Conservation (phyloP, 2,797 vertebrate species). For the Channa striata region DNA sequence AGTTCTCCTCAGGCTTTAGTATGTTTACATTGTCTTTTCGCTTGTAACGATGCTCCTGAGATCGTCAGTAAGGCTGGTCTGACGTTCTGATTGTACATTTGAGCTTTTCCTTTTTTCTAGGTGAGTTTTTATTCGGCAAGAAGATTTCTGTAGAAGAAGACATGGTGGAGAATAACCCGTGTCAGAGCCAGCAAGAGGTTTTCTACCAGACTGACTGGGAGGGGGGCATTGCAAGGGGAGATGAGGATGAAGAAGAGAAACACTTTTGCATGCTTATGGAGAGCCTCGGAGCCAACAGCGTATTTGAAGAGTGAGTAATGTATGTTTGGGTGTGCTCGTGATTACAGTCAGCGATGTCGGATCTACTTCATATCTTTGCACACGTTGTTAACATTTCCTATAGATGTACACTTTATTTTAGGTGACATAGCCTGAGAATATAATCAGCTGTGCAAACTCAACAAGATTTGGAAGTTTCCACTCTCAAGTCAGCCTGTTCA, state of each 20-base stretch:
- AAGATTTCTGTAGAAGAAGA: slow-evolving; percentile 62
- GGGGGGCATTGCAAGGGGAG: slow-evolving; percentile 58
- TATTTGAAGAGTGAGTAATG: slow-evolving; percentile 90
- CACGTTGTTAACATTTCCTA: slow-evolving; percentile 27
- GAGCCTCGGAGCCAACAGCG: slow-evolving; percentile 87
- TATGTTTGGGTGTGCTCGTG: not conserved
- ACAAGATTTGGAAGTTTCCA: slow-evolving; percentile 44
- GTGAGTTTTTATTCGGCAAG: slow-evolving; percentile 88
- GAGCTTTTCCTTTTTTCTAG: slow-evolving; percentile 70
- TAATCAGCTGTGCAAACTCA: slow-evolving; percentile 58
- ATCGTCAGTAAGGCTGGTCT: not conserved
- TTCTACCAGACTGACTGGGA: slow-evolving; percentile 80
- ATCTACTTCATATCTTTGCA: slow-evolving; percentile 28
- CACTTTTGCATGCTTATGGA: slow-evolving; percentile 92
- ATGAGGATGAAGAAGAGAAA: slow-evolving; percentile 88
- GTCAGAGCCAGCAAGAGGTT: slow-evolving; percentile 67
- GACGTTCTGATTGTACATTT: not conserved
- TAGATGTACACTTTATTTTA: slow-evolving; percentile 3
- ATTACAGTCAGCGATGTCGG: not conserved
- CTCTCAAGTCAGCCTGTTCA: not conserved
- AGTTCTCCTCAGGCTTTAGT: slow-evolving; percentile 95
- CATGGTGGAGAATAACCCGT: slow-evolving; percentile 33
- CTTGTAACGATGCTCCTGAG: not conserved
- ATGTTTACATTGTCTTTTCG: slow-evolving; percentile 66
- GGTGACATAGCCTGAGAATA: slow-evolving; percentile 33